Percentiles rank a stretch among this genome's conserved stretches.
Conservation (phyloP, 2,888 invertebrate species). For the Eupithecia pulchellata region DNA sequence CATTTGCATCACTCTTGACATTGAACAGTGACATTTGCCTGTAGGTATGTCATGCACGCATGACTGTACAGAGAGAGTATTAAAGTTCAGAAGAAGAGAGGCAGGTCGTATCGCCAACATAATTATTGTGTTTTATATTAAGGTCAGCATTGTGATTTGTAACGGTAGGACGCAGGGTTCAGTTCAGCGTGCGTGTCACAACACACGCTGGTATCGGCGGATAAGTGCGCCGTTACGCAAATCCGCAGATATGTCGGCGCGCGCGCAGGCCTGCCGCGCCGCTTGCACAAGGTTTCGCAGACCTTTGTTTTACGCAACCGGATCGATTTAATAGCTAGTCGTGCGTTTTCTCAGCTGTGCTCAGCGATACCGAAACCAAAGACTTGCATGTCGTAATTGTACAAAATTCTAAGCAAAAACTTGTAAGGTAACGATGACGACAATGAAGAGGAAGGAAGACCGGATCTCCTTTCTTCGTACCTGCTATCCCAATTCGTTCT, state of each 20-base stretch:
- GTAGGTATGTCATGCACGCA: neutral
- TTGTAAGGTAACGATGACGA: constrained; percentile 41
- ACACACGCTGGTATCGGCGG: constrained; percentile 79
- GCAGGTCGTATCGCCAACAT: neutral
- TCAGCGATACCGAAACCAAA: constrained; percentile 61
- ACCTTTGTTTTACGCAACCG: constrained; percentile 86
- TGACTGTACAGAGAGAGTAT: neutral
- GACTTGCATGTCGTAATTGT: constrained; percentile 56
- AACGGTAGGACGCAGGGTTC: constrained; percentile 60
- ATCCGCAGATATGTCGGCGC: constrained; percentile 84
- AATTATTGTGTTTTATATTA: constrained; percentile 17
- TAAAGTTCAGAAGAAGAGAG: neutral
- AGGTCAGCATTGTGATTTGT: constrained; percentile 45
- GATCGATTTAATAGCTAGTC: constrained; percentile 84
- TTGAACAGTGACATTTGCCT: constrained; percentile 51
- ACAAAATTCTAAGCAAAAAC: constrained; percentile 50
- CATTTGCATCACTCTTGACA: constrained; percentile 57
- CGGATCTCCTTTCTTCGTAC: constrained; percentile 55
- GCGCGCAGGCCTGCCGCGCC: constrained; percentile 74
- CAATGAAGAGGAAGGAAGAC: constrained; percentile 58
- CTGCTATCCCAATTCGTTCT: constrained; percentile 52
- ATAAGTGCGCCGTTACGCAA: constrained; percentile 84
- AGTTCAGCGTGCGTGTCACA: constrained; percentile 80
- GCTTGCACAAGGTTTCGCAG: constrained; percentile 85
- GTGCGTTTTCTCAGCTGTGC: constrained; percentile 81